Conservation (phyloP, 2,888 invertebrate species). For the Drosophila algonquin region DNA sequence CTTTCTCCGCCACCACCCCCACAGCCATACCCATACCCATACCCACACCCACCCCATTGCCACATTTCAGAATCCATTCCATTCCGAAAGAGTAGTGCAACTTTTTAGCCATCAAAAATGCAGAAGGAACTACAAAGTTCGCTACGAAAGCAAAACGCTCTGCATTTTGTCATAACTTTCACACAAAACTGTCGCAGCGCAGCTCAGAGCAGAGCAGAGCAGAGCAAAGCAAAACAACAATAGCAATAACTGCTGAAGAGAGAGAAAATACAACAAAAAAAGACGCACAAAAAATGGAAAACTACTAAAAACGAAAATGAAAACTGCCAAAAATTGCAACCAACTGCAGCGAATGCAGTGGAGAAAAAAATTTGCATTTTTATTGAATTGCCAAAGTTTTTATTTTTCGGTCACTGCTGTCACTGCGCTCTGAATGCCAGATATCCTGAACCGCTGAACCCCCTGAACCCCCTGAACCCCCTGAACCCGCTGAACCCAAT, state of each 20-base stretch:
- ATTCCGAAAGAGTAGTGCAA: neutral
- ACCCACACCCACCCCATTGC: no score
- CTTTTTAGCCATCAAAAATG: conserved; percentile 2
- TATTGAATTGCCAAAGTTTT: conserved; percentile 77
- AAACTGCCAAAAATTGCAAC: conserved; percentile 58
- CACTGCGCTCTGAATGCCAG: conserved; percentile 37
- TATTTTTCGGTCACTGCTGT: conserved; percentile 59
- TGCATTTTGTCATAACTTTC: conserved; percentile 56
- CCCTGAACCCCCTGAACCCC: neutral
- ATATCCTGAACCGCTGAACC: conserved; percentile 3
- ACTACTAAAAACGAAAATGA: conserved; percentile 52
- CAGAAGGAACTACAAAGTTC: conserved; percentile 5
- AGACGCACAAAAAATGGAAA: conserved; percentile 9
- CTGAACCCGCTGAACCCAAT: neutral
- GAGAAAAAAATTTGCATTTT: conserved; percentile 72
- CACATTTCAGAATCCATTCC: no score
- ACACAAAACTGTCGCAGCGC: conserved; percentile 49
- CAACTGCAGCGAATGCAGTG: conserved; percentile 51
- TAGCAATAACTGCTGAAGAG: conserved; percentile 25
- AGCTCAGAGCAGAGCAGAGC: no score
- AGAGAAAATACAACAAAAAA: conserved; percentile 32
- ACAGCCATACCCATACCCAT: neutral
- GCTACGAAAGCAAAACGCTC: conserved; percentile 38
- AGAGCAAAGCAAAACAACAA: conserved; percentile 16
- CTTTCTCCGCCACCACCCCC: no score